These are phyloP conservation scores for Eurypyga helias DNA, from an alignment of 2,113 vertebrate species.

Conservation along the genomic window DNA sequence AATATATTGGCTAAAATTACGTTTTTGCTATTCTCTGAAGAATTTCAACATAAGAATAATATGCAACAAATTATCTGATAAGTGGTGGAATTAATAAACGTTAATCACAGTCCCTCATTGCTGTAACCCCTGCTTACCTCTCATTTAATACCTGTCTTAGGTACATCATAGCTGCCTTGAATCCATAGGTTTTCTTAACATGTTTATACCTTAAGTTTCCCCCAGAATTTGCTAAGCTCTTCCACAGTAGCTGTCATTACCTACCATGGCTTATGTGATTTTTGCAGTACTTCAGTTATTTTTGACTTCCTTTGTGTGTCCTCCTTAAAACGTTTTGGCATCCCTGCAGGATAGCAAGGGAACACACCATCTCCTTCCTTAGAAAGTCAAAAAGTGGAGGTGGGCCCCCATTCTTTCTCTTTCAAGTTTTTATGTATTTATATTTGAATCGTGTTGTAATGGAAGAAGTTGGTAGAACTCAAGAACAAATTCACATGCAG, in stretches of 20 bases:
- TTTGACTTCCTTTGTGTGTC: not conserved
- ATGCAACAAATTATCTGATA: not conserved
- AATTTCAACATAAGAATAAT: not conserved
- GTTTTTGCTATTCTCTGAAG: not conserved
- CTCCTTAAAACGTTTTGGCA: accelerated
- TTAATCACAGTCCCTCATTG: not conserved
- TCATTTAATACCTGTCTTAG: not conserved
- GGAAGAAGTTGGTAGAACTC: not conserved
- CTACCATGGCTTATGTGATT: not conserved
- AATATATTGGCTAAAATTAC: not conserved
- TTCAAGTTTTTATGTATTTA: not conserved
- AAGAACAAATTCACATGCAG: not conserved
- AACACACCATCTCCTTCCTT: not conserved
- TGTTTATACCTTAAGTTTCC: not conserved
- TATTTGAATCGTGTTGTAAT: not conserved
- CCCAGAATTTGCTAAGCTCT: not conserved
- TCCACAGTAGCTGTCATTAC: not conserved
- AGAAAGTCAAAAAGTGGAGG: not conserved
- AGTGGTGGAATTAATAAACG: not conserved
- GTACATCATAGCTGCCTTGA: not conserved
- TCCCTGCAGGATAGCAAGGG: not conserved
- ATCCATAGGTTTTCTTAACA: not conserved
- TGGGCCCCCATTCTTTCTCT: not conserved
- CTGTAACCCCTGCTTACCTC: not conserved
- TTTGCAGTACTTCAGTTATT: not conserved